A percentile compares a stretch with the other conserved stretches of the same genome.
Evolutionary conservation across 2,113 vertebrate species (phyloP).

Genomic region (Scortum barcoo): DNA sequence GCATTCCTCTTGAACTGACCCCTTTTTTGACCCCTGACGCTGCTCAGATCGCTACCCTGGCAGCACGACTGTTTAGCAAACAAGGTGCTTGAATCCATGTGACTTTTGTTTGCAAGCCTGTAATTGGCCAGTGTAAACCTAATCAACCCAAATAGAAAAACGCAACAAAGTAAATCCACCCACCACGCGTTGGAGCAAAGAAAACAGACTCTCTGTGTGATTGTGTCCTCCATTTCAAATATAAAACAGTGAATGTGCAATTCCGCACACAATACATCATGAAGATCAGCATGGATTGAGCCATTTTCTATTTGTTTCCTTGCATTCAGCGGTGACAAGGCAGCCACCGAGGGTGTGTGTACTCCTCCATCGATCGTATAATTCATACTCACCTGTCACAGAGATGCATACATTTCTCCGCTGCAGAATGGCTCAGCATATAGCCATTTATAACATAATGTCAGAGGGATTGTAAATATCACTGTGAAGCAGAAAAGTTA

Average conservation of each 20-base stretch:
- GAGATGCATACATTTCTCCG: slow-evolving; percentile 48
- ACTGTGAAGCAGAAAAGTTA: slow-evolving; percentile 36
- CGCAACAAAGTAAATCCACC: slow-evolving; percentile 9
- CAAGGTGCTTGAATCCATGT: not conserved
- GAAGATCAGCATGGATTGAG: slow-evolving; percentile 47
- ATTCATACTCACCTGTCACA: slow-evolving; percentile 66
- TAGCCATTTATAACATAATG: slow-evolving; percentile 51
- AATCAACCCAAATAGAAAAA: slow-evolving; percentile 29
- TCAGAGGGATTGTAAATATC: slow-evolving; percentile 57
- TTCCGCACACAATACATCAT: slow-evolving; percentile 53
- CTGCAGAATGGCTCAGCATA: slow-evolving; percentile 47
- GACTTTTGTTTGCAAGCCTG: not conserved
- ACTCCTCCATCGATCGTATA: slow-evolving; percentile 45
- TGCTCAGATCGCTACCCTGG: not conserved
- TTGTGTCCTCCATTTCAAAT: slow-evolving; percentile 21
- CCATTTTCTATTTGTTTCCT: slow-evolving; percentile 56
- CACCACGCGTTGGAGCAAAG: not conserved
- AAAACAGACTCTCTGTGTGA: slow-evolving; percentile 1
- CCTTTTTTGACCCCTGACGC: not conserved
- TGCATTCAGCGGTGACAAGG: slow-evolving; percentile 34
- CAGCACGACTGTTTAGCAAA: not conserved
- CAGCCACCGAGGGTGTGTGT: slow-evolving; percentile 30
- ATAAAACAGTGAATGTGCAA: slow-evolving; percentile 40
- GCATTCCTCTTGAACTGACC: not conserved
- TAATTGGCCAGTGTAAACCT: not conserved